Evolutionary conservation across 1,140 invertebrate species (phyloP).

Genomic region (Odontomachus brunneus): DNA sequence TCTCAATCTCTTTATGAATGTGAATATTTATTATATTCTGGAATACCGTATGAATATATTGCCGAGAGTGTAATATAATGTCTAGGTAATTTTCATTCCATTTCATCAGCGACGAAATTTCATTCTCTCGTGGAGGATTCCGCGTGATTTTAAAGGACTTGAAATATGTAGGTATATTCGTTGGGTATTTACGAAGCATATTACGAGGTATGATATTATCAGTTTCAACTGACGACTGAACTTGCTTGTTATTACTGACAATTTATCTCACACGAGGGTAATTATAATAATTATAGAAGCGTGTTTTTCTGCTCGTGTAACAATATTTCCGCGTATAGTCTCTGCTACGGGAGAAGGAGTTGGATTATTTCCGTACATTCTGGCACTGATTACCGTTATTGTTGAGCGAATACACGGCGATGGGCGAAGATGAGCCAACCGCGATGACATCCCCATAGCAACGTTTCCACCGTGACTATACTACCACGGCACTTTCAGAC

Average conservation of each 20-base stretch:
- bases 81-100: background rate
- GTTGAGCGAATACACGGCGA: background rate
- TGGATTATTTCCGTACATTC: background rate
- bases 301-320: too few species aligned
- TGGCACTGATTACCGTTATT: background rate
- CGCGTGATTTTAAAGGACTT: too few species aligned
- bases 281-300: too few species aligned
- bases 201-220: too few species aligned
- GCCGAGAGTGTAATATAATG: background rate
- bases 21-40: conserved; percentile 12
- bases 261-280: too few species aligned
- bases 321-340: too few species aligned
- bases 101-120: background rate
- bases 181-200: too few species aligned
- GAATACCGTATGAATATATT: background rate
- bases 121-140: too few species aligned
- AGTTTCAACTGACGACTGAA: too few species aligned
- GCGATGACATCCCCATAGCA: background rate
- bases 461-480: background rate
- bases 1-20: conserved; percentile 24
- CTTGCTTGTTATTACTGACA: too few species aligned
- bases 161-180: too few species aligned
- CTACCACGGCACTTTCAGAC: background rate
- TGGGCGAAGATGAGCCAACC: background rate
- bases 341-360: background rate